Evolutionary conservation across 2,113 vertebrate genomes (phyloP), one percentile per base, ranked within the genome.

Genomic region (Pterocles burchelli): DNA sequence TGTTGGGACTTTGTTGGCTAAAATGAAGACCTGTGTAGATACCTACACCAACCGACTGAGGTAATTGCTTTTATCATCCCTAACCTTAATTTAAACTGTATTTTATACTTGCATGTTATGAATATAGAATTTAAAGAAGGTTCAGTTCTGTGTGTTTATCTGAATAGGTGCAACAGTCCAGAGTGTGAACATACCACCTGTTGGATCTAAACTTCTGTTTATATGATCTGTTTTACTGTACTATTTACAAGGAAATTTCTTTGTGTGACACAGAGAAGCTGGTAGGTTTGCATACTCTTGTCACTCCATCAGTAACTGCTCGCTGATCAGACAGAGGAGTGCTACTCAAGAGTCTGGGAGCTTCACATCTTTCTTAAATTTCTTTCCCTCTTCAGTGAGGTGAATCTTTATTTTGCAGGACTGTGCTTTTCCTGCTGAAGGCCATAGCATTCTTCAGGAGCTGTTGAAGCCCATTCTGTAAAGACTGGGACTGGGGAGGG

Each of bases 21-120:
- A 99, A 98, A 99, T 99, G 99, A 99, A 99, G 98, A 99, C 99
- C 16, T 99, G 99, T 71, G 99, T 99, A 36, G 99, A 99, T 96
- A 99, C 99, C 13, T 99, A 99, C 65, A 99, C 99, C 93, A 99
- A 99, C 96, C 98, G 99, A 62, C 98, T 99, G 97, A 99, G 99
- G 99, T 92, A 79, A 89, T 31, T 34, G 8, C 29, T 49, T 85
- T 38, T 9, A 10, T 76, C 72, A n/a, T 65, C 76, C 45, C 84
- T 92, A n/a, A 13, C 46, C 72, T 79, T 80, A 22, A 16, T 85
- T 66, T 78, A 15, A 85, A 41, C 77, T 63, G 28, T 74, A 2
- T 59, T 58, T 84, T 80, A 20, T 16, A 54, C 76, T 87, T 72
- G 17, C 0, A 15, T 41, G 5, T 28, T 66, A 72, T 5, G 10